Evolutionary conservation across 2,113 vertebrate species (phyloP), one percentile per base, ranked within the genome.

Genomic region (Seriola rivoliana): DNA sequence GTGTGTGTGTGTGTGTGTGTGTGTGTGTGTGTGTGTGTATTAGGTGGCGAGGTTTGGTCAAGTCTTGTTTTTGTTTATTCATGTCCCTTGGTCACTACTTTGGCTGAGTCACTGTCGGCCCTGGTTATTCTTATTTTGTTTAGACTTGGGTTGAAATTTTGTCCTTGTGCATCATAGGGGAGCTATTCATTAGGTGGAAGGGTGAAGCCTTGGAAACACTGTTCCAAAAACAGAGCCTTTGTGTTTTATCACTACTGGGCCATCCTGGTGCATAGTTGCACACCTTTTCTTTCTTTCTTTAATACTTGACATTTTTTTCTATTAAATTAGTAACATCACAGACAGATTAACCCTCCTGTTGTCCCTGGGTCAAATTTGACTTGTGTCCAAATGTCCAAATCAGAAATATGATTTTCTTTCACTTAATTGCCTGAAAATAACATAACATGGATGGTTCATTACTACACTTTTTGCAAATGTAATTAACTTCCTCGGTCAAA

Each of bases 91-190:
- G 79, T 73, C 79, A 79, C 73, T 55, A 29, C 71, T 75, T 81
- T 42, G n/a, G 65, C 48, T 76, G 67, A 90, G 77, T 87, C 86
- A 88, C 59, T 65, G 90, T 83, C 81, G 79, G 82, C 68, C 8
- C 60, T 23, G 80, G 68, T 82, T 83, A 65, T 70, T 71, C 46
- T 65, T 83, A 55, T 81, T 78, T 82, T 65, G 21, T n/a, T 14
- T 66, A 70, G 86, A 80, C 54, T 16, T 76, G 29, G 3, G 54
- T 25, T 34, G 64, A 88, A 44, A 66, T 86, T 84, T 62, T 73
- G 85, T 88, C 83, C 69, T 76, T 81, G 71, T 76, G 71, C 64
- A 74, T 89, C 79, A 67, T 34, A 13, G 34, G 16, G 73, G 60
- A 84, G 60, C 57, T 12, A 23, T 84, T 87, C 71, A 77, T 71